Evolutionary conservation across 1,140 invertebrate species (phyloP), one percentile per base, ranked within the genome.

Genomic region (Drosophila tsacasi): DNA sequence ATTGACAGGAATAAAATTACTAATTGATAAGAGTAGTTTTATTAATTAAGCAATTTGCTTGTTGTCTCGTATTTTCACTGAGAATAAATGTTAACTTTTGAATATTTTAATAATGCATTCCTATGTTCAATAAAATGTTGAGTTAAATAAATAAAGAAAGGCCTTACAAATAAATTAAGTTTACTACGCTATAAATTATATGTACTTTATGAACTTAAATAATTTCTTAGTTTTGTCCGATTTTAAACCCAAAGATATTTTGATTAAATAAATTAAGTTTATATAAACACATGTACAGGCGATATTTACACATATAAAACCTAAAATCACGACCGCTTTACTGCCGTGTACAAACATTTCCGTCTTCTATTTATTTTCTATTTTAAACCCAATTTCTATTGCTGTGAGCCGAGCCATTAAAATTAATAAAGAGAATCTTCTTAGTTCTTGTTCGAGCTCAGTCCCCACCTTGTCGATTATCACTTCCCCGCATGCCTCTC

Each of bases 401-500:
- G 52, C 58, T 73, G 64, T 39, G 68, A 35, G 40, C 35, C 40
- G 66, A 19, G 69, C 75, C 64, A 77, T 77, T 77, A 77, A 68
- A 77, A 62, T 69, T 77, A 77, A 77, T 77, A 77, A 77, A 76
- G 71, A 64, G 80, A 55, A 67, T 81, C 67, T 68, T 49, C 61
- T 44, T 54, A 60, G 60, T 64, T 40, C 47, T n/a, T 32, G 66
- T 30, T 39, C 19, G 27, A 44, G 32, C 67, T 40, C 52, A 59
- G 46, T 72, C 69, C 52, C 54, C 67, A 83, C 79, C 60, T 60
- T 27, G 66, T 55, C 73, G 82, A 81, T 82, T 82, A 86, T 81
- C 79, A 86, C 79, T 76, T 76, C 61, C 57, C 79, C 79, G 75
- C 83, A 78, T 85, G 67, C 79, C 55, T 61, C 63, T 68, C 39